Base-by-base conservation (phyloP, 1,140 invertebrate species). In the Lordiphosa clarofinis region DNA sequence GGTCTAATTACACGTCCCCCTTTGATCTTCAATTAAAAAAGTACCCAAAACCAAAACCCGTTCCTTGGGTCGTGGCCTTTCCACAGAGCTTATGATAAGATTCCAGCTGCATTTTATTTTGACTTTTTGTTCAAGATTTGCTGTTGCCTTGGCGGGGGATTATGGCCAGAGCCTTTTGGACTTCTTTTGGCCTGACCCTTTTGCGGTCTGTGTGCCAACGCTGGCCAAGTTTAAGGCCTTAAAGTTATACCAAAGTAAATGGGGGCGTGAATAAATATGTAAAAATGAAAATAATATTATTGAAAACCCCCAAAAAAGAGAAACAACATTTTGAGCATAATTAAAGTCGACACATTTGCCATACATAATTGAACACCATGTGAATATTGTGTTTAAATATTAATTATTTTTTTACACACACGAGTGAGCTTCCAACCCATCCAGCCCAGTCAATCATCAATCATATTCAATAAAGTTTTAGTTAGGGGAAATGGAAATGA, bases 341-440 rank as follows among this genome's bases (percentile, higher is more conserved):
- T 67, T 67, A 43, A 48, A 67, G 59, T 47, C 35, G 47, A 59
- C 56, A 3, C 40, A 40, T 35, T 36, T 47, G 12, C 36, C 36
- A 19, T 11, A 39, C 35, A 55, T 44, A 44, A 47, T 40, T 59
- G 55, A 67, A 52, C 63, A 38, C 57, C 58, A 58, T 58, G 62
- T 40, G 42, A 67, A 67, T 67, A 67, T 67, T 13, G 24, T 46
- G 43, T 46, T 21, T 59, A 64, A 64, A 64, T 64, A 44, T 60
- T 64, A 59, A 67, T 67, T 67, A 67, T 52, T 59, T 53, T 47
- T 67, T 67, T 59, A 59, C 36, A 48, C 64, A 52, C 42, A 58
- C 46, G 63, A 36, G 0, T 33, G 33, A 31, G 39, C 63, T 28
- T 28, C 46, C 24, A 28, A 6, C n/a, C 24, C 24, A 28, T 1